Evolutionary conservation across 2,113 vertebrate genomes (phyloP).

Genomic region (Blennius ocellaris): DNA sequence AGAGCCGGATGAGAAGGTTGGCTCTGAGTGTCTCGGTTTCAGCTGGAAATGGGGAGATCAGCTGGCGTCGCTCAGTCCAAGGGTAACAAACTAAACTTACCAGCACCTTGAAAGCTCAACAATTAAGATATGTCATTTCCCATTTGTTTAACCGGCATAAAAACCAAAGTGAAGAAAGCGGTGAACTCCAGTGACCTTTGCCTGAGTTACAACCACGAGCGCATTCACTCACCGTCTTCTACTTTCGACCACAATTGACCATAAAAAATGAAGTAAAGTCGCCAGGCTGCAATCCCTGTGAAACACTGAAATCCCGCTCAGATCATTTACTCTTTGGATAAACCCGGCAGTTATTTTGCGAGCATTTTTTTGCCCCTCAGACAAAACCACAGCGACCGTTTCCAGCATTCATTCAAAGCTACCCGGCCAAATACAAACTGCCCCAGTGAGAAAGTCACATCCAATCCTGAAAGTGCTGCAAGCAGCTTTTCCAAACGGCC

Average conservation of each 20-base stretch:
- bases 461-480: too few relatives aligned
- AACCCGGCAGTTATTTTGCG: not conserved
- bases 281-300: not conserved
- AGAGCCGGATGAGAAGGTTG: not conserved
- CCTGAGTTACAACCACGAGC: not conserved
- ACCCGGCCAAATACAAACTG: not conserved
- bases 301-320: not conserved
- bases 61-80: conserved; percentile 12
- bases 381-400: not conserved
- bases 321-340: not conserved
- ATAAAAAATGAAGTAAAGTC: not conserved
- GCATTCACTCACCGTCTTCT: too few relatives aligned
- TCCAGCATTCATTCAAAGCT: not conserved
- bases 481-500: too few relatives aligned
- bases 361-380: not conserved
- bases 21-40: conserved; percentile 4
- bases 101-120: conserved; percentile 11
- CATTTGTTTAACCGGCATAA: not conserved
- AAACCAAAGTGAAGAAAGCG: not conserved
- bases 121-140: conserved; percentile 6
- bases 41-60: conserved; percentile 14
- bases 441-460: not conserved
- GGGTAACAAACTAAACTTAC: conserved; percentile 26
- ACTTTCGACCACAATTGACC: too few relatives aligned
- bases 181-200: not conserved